phyloP scores from a whole-genome alignment of 2,888 invertebrate species.

The Scaptomyza tumidula region DNA sequence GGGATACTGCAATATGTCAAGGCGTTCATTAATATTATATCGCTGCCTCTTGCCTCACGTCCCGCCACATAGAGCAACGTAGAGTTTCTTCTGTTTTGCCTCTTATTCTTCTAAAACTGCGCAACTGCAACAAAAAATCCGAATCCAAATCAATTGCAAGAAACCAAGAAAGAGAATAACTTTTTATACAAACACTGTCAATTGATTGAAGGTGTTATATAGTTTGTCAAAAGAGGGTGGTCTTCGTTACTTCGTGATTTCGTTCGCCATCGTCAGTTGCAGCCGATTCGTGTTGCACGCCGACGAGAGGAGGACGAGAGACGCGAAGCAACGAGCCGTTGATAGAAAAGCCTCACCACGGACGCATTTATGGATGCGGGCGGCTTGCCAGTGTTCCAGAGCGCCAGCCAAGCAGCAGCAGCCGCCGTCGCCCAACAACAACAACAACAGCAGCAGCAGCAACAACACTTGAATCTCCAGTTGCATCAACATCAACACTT shows the following conservation, averaged over 20 bases:
- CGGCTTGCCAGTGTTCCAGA: conserved; percentile 85
- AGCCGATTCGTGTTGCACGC: conserved; percentile 54
- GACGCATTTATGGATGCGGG: conserved; percentile 85
- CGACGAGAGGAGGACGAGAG: conserved; percentile 72
- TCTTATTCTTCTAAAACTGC: conserved; percentile 31
- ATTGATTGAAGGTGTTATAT: conserved; percentile 23
- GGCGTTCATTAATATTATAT: conserved; percentile 7
- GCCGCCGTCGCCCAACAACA: conserved; percentile 83
- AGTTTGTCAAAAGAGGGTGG: conserved; percentile 31
- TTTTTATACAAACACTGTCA: conserved; percentile 10
- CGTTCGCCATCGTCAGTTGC: conserved; percentile 70
- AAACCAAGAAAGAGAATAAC: neutral
- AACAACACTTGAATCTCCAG: conserved; percentile 77
- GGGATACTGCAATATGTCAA: conserved; percentile 40
- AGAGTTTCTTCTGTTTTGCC: conserved; percentile 39
- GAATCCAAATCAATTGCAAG: neutral
- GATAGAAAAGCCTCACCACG: conserved; percentile 71
- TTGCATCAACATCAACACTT: conserved; percentile 81
- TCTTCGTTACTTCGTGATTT: conserved; percentile 76
- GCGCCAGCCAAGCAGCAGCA: conserved; percentile 85
- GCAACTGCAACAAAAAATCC: neutral
- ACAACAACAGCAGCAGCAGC: conserved; percentile 84
- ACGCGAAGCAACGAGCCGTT: conserved; percentile 74
- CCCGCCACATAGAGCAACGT: conserved; percentile 56
- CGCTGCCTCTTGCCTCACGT: conserved; percentile 46